Evolutionary conservation across 2,113 vertebrate genomes (phyloP).

Genomic region (Nibea coibor): DNA sequence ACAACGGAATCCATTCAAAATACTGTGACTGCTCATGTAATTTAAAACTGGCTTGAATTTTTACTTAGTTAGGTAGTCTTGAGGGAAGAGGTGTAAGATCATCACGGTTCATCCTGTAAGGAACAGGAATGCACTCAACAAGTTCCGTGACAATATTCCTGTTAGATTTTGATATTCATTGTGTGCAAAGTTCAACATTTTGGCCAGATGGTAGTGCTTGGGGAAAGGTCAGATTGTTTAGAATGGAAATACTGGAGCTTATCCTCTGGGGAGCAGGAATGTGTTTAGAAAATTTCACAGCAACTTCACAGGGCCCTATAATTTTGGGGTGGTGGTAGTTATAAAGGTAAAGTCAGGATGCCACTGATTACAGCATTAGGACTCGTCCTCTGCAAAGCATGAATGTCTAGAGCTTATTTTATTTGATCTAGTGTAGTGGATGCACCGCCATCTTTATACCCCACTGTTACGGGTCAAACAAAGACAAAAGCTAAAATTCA

Average conservation of each 20-base stretch:
- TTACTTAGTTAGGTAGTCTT: neutral
- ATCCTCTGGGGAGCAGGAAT: constrained; percentile 18
- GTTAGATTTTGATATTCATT: too few relatives aligned
- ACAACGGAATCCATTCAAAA: neutral
- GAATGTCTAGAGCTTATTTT: neutral
- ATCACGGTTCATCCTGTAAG: neutral
- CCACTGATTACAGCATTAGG: neutral
- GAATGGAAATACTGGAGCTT: neutral
- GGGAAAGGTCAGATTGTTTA: neutral
- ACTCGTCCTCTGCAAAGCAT: neutral
- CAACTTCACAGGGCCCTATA: neutral
- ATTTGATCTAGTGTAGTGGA: too few relatives aligned
- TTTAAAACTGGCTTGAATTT: neutral
- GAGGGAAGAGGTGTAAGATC: neutral
- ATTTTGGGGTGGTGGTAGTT: neutral
- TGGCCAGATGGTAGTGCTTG: neutral
- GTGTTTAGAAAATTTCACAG: neutral
- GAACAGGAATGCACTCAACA: neutral
- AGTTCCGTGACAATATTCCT: too few relatives aligned
- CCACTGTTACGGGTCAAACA: too few relatives aligned
- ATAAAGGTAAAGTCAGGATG: neutral
- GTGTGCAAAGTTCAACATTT: neutral
- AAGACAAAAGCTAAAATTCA: too few relatives aligned
- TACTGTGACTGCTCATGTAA: neutral
- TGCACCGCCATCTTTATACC: neutral